Evolutionary conservation across 1,140 invertebrate species (phyloP), one percentile per base, ranked within the genome.

Genomic region (Cydia pomonella): DNA sequence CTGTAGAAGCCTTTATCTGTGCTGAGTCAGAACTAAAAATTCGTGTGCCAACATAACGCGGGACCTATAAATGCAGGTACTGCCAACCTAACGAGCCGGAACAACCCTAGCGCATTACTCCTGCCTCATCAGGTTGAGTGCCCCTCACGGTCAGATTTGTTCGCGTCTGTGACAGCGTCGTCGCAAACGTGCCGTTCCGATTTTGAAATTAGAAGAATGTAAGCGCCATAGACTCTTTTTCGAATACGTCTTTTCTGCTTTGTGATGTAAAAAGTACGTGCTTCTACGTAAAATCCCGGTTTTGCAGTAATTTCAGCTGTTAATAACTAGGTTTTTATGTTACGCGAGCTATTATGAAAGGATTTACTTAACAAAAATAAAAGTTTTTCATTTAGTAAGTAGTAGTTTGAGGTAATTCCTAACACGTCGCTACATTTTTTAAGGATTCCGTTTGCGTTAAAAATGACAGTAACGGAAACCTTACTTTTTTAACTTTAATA

Each of bases 71-170:
- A 59, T 21, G 53, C 53, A 59, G 64, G 25, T 69, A 38, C 29
- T 21, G 25, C 64, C 27, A 69, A 18, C 27, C 64, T 69, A 66
- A 33, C 27, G 27, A 69, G 18, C n/a, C 33, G 62, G 73, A 69
- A 75, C 76, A 78, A 64, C 79, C 77, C 72, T 80, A 69, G 74
- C 63, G 76, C 75, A 72, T 74, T 77, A 77, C 71, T 76, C 75
- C 71, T 76, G 76, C 69, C 82, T 87, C 84, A 87, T 87, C 86
- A 87, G 79, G 77, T 75, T 83, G 80, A 88, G 86, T 87, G 84
- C 75, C 66, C 72, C 74, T 77, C 77, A 75, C 73, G 74, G 69
- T 75, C 80, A 80, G 80, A 82, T 82, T 69, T 33, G 80, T 80
- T 75, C 79, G 79, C 76, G 78, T 82, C 81, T 80, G 77, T 79